Percentiles rank a stretch among this genome's conserved stretches.
Evolutionary conservation across 2,797 vertebrate genomes (phyloP).

Genomic region (Erpetoichthys calabaricus): DNA sequence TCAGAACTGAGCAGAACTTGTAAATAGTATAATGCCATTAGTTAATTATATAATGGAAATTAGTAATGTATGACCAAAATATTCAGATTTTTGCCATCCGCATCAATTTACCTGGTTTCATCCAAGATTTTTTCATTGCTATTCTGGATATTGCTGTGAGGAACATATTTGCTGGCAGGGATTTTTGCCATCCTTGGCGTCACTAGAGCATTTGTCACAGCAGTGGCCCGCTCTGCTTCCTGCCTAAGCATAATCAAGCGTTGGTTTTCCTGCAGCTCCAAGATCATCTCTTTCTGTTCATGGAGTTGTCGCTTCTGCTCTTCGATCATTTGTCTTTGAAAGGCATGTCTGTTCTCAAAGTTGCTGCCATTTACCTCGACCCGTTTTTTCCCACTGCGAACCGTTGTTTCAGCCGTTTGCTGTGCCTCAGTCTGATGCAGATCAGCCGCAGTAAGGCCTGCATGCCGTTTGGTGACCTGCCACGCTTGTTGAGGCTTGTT

Average conservation of each 20-base stretch:
- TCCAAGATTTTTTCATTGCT: no score
- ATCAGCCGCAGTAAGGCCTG: conserved; percentile 28
- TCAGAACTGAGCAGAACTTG: no score
- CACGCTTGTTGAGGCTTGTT: conserved; percentile 31
- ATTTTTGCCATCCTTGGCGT: neutral
- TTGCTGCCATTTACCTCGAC: conserved; percentile 20
- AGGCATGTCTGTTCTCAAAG: conserved; percentile 46
- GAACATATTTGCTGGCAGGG: no score
- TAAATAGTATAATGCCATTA: no score
- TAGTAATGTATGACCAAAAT: no score
- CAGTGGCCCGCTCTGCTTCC: conserved; percentile 26
- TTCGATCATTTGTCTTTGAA: conserved; percentile 63
- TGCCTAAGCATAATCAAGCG: conserved; percentile 35
- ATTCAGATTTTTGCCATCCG: no score
- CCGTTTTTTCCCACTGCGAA: conserved; percentile 11
- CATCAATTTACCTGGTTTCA: no score
- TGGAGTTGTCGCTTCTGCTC: conserved; percentile 66
- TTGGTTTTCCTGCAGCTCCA: conserved; percentile 53
- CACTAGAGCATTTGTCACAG: conserved; percentile 17
- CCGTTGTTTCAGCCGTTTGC: conserved; percentile 1
- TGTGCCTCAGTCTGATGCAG: conserved; percentile 18
- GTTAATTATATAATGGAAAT: no score
- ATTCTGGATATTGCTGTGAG: no score
- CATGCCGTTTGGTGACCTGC: conserved; percentile 45
- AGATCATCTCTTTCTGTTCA: conserved; percentile 69